Conservation (phyloP, 2,888 invertebrate species). For the Torymus tubicola region DNA sequence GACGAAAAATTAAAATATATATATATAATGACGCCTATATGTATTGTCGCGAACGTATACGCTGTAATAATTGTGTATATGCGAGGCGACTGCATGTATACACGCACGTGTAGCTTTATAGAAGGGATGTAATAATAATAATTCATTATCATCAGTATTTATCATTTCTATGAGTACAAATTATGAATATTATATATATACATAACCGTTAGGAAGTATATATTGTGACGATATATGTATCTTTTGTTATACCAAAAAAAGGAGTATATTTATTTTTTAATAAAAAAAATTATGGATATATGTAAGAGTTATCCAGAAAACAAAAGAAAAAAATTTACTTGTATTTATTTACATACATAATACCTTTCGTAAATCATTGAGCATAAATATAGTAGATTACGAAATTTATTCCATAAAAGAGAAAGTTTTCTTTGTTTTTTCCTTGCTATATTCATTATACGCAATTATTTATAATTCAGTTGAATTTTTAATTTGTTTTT, state of each 20-base stretch:
- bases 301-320: conserved; percentile 12
- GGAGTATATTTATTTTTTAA: conserved; percentile 56
- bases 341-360: conserved; percentile 8
- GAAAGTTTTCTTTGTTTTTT: no score
- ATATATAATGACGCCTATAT: background rate
- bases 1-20: background rate
- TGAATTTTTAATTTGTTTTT: no score
- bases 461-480: no score
- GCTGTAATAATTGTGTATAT: background rate
- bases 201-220: conserved; percentile 30
- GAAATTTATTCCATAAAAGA: no score
- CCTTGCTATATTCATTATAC: no score
- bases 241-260: conserved; percentile 57
- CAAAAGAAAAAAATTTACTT: background rate
- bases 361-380: background rate
- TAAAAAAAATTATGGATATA: conserved; percentile 41
- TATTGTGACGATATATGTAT: conserved; percentile 49
- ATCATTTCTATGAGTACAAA: conserved; percentile 51
- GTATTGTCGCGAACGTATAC: background rate
- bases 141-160: conserved; percentile 50
- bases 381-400: no score
- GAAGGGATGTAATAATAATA: no score
- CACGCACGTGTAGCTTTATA: no score
- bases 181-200: conserved; percentile 33
- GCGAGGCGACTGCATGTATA: background rate